Base-by-base conservation (phyloP, 2,113 vertebrate species). In the Bos javanicus region DNA sequence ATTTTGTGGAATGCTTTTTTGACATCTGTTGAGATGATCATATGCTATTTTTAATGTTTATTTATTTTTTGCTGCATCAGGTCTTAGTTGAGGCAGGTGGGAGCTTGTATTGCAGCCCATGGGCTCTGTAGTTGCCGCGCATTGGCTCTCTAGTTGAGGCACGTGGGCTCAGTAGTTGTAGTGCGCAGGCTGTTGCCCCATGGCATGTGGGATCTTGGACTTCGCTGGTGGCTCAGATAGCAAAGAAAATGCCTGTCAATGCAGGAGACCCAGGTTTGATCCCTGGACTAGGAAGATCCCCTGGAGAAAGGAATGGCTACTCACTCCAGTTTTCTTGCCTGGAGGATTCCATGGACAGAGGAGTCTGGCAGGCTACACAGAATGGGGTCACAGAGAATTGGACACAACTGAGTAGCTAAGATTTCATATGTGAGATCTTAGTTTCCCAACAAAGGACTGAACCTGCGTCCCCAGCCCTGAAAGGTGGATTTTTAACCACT, bases 1-100 rank as follows among this genome's bases (percentile, higher is more conserved):
- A 50, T 91, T 82, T 91, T 91, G n/a, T 54, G 33, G 16, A 52
- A 91, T 64, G 16, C 76, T n/a, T 62, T 81, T 81, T 81, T 57
- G 60, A 25, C 46, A 28, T 62, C 39, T 62, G 0, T 39, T 82
- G 76, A 64, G n/a, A 11, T 91, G 33, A 36, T 50, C 43, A 30
- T 30, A 23, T 43, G 23, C 14, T 39, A 43, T 43, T 64, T 64
- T 64, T 82, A 33, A 15, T 52, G 39, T 91, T 64, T 62, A 11
- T 81, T 23, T 39, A 6, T 21, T 11, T 71, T 71, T 71, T 19
- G 67, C n/a, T 71, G 19, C 67, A 71, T 36, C 19, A 23, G 19
- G 67, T 71, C 67, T 36, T 71, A 6, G n/a, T 6, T 23, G 19
- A 39, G n/a, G n/a, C 16, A 0, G 10, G 1, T 71, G n/a, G 67